Percentiles rank a stretch among this genome's conserved stretches.
Conservation (phyloP, 2,797 vertebrate genomes). For the Brachymystax lenok region DNA sequence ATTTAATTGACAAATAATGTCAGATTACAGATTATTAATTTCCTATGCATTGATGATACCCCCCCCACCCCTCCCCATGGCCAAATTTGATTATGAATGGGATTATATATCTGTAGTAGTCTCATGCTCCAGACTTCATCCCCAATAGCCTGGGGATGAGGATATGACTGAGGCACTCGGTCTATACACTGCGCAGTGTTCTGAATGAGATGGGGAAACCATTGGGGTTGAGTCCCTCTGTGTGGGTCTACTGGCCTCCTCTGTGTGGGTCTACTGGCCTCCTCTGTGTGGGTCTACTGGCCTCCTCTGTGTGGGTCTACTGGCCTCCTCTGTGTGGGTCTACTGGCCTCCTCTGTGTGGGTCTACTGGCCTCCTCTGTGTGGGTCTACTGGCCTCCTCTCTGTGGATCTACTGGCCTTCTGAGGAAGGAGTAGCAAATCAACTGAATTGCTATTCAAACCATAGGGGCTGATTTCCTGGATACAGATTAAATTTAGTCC, state of each 20-base stretch:
- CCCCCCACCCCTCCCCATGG: not conserved
- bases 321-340: not conserved
- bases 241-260: not conserved
- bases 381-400: not conserved
- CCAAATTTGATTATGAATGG: too few relatives aligned
- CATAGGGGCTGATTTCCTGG: not conserved
- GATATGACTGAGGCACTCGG: too few relatives aligned
- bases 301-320: not conserved
- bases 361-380: not conserved
- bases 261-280: not conserved
- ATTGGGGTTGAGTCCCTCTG: not conserved
- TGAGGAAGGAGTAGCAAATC: not conserved
- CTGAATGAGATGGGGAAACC: not conserved
- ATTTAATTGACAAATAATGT: not conserved
- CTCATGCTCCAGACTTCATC: not conserved
- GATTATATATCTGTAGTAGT: constrained; percentile 2
- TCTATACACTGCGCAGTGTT: too few relatives aligned
- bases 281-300: not conserved
- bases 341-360: not conserved
- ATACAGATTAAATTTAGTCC: not conserved
- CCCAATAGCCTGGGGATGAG: not conserved
- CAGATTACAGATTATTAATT: not conserved
- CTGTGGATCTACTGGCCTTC: not conserved
- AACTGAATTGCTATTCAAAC: not conserved
- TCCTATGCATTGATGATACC: not conserved